These are phyloP conservation scores for Onychostruthus taczanowskii DNA, from an alignment of 2,113 vertebrate species.

Conservation along the genomic window DNA sequence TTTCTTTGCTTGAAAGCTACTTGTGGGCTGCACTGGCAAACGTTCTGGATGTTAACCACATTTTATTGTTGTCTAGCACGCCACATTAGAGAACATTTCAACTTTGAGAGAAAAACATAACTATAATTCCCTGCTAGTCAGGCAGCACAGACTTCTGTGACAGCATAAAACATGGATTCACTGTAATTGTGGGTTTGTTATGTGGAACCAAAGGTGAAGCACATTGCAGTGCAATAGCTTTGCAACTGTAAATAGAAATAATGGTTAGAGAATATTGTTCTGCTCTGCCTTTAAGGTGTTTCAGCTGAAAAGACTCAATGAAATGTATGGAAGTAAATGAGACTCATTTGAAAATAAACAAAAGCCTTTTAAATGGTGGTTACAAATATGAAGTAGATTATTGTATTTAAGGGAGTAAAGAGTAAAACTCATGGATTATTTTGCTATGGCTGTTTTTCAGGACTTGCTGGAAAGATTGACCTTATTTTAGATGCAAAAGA, in stretches of 20 bases:
- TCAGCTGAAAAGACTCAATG: neutral
- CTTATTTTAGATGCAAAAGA: neutral
- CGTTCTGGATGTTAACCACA: conserved; percentile 42
- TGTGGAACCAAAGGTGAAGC: conserved; percentile 23
- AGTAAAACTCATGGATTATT: neutral
- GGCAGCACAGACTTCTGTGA: conserved; percentile 3
- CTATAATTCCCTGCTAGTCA: conserved; percentile 45
- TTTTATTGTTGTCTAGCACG: conserved; percentile 30
- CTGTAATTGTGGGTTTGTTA: neutral
- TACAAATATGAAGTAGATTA: neutral
- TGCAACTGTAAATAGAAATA: neutral
- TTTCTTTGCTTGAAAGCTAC: conserved; percentile 33
- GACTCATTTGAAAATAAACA: neutral
- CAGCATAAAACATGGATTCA: conserved; percentile 38
- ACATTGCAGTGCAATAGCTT: neutral
- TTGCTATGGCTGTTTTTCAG: neutral
- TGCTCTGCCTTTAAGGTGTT: neutral
- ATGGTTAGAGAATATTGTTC: neutral
- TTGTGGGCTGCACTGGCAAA: conserved; percentile 11
- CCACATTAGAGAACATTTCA: conserved; percentile 55
- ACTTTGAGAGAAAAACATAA: conserved; percentile 38
- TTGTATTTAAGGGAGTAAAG: neutral
- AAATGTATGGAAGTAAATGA: neutral
- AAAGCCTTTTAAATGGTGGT: neutral
- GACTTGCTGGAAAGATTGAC: neutral